phyloP scores from a whole-genome alignment of 2,113 vertebrate species.

The Gnathonemus longibarbis region DNA sequence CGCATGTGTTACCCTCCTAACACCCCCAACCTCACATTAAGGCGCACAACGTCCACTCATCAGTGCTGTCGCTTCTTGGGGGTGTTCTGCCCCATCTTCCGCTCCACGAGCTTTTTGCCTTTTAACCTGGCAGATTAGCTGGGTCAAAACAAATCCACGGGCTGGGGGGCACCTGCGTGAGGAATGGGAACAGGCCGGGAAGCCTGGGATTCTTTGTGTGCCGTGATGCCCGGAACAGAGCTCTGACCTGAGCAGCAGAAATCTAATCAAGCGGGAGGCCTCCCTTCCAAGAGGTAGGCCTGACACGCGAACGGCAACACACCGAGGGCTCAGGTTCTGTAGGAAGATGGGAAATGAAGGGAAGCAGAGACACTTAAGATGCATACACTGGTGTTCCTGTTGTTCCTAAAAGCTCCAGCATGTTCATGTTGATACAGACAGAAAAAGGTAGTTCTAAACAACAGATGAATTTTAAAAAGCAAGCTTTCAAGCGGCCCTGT shows the following conservation, averaged over 20 bases:
- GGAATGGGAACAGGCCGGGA: not conserved
- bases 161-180: not conserved
- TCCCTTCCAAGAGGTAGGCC: not conserved
- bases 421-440: not conserved
- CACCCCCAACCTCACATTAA: not conserved
- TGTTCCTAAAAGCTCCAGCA: not conserved
- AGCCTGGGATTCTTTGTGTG: not conserved
- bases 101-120: not conserved
- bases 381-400: not conserved
- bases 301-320: not conserved
- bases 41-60: not conserved
- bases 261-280: not conserved
- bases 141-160: not conserved
- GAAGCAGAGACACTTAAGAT: not conserved
- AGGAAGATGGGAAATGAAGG: not conserved
- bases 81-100: not conserved
- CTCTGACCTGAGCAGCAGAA: not conserved
- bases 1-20: not conserved
- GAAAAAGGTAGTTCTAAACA: not conserved
- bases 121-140: not conserved
- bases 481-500: not conserved
- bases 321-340: not conserved
- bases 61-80: not conserved
- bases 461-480: not conserved
- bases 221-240: not conserved